These are phyloP conservation scores for Cheiracanthium punctorium DNA, from an alignment of 2,888 invertebrate species.

Conservation along the genomic window DNA sequence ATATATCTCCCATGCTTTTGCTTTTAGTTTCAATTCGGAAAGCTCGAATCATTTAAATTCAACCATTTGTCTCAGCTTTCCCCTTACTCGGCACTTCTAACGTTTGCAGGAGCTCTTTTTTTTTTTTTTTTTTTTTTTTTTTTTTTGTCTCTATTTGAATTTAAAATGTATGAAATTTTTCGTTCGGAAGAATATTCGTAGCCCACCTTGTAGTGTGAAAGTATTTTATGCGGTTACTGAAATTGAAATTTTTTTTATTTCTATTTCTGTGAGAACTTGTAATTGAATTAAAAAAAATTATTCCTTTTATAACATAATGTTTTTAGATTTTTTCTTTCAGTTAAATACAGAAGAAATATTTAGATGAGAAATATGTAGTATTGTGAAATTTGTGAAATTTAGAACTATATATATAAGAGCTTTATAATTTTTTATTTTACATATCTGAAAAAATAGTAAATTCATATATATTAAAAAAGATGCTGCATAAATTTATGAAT, in stretches of 20 bases:
- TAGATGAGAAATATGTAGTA: no score
- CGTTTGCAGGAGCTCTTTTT: neutral
- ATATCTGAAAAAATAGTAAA: no score
- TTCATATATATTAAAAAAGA: no score
- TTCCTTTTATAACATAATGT: no score
- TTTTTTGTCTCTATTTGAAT: neutral
- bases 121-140: neutral
- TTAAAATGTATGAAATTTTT: neutral
- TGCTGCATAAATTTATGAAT: no score
- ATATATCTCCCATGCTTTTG: neutral
- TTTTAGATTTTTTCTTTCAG: no score
- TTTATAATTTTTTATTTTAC: no score
- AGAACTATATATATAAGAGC: no score
- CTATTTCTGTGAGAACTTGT: neutral
- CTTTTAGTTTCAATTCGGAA: neutral
- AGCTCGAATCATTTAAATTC: slow-evolving; percentile 5
- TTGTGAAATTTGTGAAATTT: no score
- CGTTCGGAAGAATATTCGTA: neutral
- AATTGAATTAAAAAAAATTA: neutral
- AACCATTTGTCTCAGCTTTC: neutral
- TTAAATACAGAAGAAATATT: no score
- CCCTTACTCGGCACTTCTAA: neutral
- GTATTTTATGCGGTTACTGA: neutral
- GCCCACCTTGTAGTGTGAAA: neutral
- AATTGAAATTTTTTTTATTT: neutral